Conservation (phyloP, 2,113 vertebrate species). For the Junco hyemalis region DNA sequence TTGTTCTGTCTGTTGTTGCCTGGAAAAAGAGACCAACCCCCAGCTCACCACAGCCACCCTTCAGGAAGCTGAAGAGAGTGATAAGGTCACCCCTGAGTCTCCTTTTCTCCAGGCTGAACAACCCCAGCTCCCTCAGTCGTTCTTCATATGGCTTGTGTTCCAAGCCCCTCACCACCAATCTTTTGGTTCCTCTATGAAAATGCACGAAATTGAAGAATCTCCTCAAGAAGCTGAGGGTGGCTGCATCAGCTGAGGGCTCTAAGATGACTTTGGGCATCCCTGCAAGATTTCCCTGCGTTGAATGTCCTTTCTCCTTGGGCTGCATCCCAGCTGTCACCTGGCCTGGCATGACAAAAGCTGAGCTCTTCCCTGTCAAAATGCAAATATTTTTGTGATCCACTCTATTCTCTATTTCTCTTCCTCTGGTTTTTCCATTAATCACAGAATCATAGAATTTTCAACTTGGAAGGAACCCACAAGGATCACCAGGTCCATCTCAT, state of each 20-base stretch:
- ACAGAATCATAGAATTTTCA: neutral
- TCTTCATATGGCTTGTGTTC: too few relatives aligned
- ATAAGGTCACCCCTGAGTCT: too few relatives aligned
- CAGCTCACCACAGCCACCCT: too few relatives aligned
- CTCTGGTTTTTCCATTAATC: neutral
- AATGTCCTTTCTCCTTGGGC: neutral
- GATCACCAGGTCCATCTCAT: fast-evolving
- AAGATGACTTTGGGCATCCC: neutral
- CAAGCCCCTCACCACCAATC: too few relatives aligned
- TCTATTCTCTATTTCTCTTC: neutral
- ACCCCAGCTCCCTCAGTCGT: too few relatives aligned
- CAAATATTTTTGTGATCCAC: too few relatives aligned
- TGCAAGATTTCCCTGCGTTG: neutral
- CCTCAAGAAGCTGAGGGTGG: neutral
- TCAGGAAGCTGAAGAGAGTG: too few relatives aligned
- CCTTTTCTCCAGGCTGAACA: too few relatives aligned
- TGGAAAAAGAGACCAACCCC: too few relatives aligned
- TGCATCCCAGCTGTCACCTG: neutral
- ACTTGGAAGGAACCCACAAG: too few relatives aligned
- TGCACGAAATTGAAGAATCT: neutral
- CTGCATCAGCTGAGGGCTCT: neutral
- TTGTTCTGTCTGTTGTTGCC: too few relatives aligned
- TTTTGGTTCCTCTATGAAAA: neutral
- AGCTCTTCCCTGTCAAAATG: neutral
- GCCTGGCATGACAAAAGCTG: neutral